Conservation (phyloP, 2,113 vertebrate species). For the Ptilonorhynchus violaceus region DNA sequence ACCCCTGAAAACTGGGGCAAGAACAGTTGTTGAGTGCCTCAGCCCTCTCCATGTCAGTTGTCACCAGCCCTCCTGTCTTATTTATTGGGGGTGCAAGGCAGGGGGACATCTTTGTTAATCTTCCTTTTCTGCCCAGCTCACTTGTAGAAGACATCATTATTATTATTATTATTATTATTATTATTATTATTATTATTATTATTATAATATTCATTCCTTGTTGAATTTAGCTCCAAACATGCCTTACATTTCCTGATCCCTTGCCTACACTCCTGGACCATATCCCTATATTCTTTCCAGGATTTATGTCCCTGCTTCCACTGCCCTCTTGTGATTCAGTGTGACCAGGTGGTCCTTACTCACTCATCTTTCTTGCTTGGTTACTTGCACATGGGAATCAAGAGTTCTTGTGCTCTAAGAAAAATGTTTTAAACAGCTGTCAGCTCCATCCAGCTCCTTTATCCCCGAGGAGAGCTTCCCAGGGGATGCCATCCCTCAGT, state of each 20-base stretch:
- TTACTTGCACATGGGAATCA: background rate
- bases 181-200: background rate
- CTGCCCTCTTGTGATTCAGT: background rate
- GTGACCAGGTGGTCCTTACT: background rate
- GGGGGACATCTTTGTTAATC: background rate
- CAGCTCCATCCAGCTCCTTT: background rate
- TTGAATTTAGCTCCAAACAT: background rate
- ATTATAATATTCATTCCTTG: background rate
- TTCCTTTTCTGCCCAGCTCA: background rate
- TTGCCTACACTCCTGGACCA: background rate
- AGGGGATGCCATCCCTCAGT: background rate
- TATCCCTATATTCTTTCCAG: background rate
- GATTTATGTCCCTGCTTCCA: background rate
- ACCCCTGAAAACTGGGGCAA: background rate
- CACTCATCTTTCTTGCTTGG: background rate
- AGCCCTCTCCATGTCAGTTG: background rate
- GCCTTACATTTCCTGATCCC: background rate
- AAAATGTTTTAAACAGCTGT: background rate
- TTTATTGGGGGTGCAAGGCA: background rate
- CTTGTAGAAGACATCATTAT: background rate
- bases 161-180: background rate
- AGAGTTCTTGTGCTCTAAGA: background rate
- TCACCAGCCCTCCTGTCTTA: background rate
- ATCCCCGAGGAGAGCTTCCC: background rate
- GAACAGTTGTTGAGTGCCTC: background rate